Evolutionary conservation across 2,113 vertebrate genomes (phyloP).

Genomic region (Podilymbus podiceps): DNA sequence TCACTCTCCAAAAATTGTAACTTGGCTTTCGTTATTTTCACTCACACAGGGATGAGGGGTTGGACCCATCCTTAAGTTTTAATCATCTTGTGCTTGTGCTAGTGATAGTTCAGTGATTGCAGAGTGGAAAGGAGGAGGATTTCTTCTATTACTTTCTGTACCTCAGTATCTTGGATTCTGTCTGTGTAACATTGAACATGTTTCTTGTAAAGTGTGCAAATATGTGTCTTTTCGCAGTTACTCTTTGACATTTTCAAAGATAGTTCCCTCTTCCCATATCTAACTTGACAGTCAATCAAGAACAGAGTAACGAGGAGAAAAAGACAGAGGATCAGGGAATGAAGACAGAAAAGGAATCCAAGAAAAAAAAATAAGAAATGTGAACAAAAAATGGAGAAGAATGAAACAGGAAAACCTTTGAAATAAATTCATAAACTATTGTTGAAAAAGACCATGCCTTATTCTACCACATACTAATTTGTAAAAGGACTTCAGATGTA

Average conservation of each 20-base stretch:
- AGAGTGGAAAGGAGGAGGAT: background rate
- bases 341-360: background rate
- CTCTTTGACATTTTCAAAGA: constrained; percentile 48
- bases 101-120: background rate
- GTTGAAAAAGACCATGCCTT: background rate
- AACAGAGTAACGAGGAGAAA: background rate
- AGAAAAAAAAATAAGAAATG: background rate
- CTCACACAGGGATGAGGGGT: background rate
- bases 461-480: background rate
- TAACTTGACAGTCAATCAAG: constrained; percentile 24
- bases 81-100: background rate
- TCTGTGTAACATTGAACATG: background rate
- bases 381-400: background rate
- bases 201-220: constrained; percentile 49
- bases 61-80: background rate
- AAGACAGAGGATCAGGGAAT: background rate
- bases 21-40: background rate
- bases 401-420: background rate
- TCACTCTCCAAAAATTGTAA: background rate
- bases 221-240: constrained; percentile 31
- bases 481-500: background rate
- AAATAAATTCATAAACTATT: background rate
- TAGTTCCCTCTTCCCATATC: background rate
- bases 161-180: background rate
- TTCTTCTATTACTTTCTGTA: constrained; percentile 11